These are phyloP conservation scores for Chaenodraco wilsoni DNA, from an alignment of 2,797 vertebrate species.

Conservation along the genomic window DNA sequence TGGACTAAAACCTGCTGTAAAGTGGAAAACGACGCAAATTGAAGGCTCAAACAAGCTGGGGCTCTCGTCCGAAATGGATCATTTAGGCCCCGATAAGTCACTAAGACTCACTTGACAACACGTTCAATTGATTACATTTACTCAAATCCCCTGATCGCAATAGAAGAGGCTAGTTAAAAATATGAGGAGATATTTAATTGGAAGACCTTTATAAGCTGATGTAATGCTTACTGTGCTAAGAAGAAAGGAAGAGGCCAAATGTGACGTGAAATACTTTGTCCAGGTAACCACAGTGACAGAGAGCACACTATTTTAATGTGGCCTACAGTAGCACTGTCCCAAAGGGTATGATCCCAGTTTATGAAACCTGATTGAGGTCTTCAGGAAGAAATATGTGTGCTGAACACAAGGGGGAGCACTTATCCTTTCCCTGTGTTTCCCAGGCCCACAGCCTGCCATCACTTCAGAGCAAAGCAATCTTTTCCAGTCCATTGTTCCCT, in stretches of 20 bases:
- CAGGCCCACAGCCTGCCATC: constrained; percentile 40
- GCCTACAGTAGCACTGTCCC: constrained; percentile 36
- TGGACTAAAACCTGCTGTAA: constrained; percentile 68
- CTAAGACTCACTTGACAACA: constrained; percentile 50
- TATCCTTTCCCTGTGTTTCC: constrained; percentile 79
- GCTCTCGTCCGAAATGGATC: constrained; percentile 56
- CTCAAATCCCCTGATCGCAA: constrained; percentile 54
- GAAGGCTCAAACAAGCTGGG: constrained; percentile 49
- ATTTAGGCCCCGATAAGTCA: constrained; percentile 51
- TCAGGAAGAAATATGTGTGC: constrained; percentile 23
- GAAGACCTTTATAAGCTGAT: constrained; percentile 35
- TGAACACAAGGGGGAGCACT: constrained; percentile 87
- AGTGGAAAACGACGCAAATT: constrained; percentile 67
- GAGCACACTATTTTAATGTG: constrained; percentile 34
- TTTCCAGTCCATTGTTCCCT: constrained; percentile 78
- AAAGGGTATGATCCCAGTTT: constrained; percentile 23
- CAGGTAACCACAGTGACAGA: constrained; percentile 44
- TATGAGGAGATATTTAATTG: constrained; percentile 46
- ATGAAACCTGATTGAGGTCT: constrained; percentile 26
- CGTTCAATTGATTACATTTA: constrained; percentile 63
- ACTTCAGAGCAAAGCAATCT: constrained; percentile 67
- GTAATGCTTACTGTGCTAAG: constrained; percentile 20
- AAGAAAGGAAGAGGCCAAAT: constrained; percentile 9
- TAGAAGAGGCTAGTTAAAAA: constrained; percentile 55
- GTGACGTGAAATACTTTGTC: constrained; percentile 34